Evolutionary conservation across 2,113 vertebrate genomes (phyloP).

Genomic region (Melospiza georgiana): DNA sequence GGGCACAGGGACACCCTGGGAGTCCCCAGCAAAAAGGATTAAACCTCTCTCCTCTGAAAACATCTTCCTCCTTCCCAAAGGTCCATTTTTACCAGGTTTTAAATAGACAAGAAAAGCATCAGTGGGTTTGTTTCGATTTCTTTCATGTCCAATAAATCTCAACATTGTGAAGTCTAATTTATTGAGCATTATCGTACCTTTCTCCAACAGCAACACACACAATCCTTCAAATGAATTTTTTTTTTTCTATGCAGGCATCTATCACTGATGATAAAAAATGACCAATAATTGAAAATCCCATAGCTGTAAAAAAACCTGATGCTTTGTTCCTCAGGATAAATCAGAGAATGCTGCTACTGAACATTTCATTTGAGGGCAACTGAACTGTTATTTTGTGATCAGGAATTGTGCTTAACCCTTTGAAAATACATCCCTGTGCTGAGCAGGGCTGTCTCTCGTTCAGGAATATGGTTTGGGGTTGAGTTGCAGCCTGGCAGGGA

Average conservation of each 20-base stretch:
- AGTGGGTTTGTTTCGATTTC: conserved; percentile 6
- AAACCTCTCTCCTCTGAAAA: not conserved
- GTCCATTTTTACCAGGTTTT: not conserved
- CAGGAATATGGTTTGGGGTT: fast-evolving
- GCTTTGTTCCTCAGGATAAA: not conserved
- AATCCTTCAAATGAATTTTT: conserved; percentile 19
- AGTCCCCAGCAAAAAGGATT: not conserved
- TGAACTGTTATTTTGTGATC: not conserved
- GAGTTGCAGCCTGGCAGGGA: not conserved
- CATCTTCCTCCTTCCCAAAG: not conserved
- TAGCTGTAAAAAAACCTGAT: not conserved
- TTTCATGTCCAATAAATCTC: conserved; percentile 28
- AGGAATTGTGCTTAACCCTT: not conserved
- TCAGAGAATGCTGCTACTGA: not conserved
- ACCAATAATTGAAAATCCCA: conserved; percentile 12
- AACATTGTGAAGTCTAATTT: conserved; percentile 18
- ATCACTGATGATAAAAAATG: conserved; percentile 26
- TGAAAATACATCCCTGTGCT: not conserved
- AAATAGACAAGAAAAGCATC: not conserved
- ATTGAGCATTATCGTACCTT: conserved; percentile 25
- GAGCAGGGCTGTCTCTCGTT: fast-evolving
- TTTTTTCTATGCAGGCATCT: not conserved
- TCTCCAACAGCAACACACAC: conserved; percentile 5
- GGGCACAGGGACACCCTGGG: not conserved
- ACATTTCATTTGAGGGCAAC: not conserved